Evolutionary conservation across 2,888 invertebrate species (phyloP).

Genomic region (Electrophaes corylata): DNA sequence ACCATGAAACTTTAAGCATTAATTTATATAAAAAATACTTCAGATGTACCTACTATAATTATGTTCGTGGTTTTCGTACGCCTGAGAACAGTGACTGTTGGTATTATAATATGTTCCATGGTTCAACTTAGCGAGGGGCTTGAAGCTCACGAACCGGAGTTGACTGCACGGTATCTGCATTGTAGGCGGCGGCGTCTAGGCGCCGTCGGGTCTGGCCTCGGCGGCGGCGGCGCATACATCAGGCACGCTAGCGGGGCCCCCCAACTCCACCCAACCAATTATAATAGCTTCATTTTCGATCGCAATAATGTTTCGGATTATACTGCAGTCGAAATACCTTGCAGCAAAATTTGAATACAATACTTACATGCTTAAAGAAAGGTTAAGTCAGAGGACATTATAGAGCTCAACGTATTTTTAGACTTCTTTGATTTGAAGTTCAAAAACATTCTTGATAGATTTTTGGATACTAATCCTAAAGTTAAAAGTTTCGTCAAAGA

Average conservation of each 20-base stretch:
- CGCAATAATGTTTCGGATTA: slow-evolving; percentile 54
- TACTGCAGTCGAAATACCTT: slow-evolving; percentile 41
- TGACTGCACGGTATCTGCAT: slow-evolving; percentile 81
- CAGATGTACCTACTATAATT: too few relatives aligned
- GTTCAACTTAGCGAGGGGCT: slow-evolving; percentile 45
- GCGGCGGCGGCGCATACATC: slow-evolving; percentile 82
- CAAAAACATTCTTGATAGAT: neutral
- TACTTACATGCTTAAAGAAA: slow-evolving; percentile 1
- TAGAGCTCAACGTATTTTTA: neutral
- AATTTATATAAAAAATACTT: neutral
- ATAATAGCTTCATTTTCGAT: slow-evolving; percentile 70
- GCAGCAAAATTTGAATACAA: slow-evolving; percentile 13
- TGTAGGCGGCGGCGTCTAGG: slow-evolving; percentile 74
- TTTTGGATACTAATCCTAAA: neutral
- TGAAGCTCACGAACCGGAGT: slow-evolving; percentile 42
- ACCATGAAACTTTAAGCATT: neutral
- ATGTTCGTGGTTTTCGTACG: neutral
- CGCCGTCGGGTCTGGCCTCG: slow-evolving; percentile 78
- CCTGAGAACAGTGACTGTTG: neutral
- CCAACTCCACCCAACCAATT: slow-evolving; percentile 56
- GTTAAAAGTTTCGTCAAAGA: neutral
- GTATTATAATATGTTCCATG: slow-evolving; percentile 5
- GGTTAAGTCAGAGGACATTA: neutral
- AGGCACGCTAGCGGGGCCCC: slow-evolving; percentile 72
- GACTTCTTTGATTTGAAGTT: neutral